Evolutionary conservation across 2,113 vertebrate genomes (phyloP).

Genomic region (Passer montanus): DNA sequence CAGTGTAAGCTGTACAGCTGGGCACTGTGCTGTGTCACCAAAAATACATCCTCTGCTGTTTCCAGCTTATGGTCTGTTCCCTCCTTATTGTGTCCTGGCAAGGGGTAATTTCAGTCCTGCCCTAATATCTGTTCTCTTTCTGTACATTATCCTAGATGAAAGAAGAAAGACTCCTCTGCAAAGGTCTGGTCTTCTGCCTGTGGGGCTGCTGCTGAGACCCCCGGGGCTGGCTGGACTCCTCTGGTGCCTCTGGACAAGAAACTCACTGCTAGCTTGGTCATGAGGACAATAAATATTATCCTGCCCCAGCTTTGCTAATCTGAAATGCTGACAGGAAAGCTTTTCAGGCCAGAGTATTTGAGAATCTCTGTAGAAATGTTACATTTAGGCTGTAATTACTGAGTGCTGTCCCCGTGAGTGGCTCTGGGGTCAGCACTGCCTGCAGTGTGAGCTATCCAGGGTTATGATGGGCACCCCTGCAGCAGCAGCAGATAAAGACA

Average conservation of each 20-base stretch:
- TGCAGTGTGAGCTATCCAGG: fast-evolving
- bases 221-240: background rate
- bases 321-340: background rate
- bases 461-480: background rate
- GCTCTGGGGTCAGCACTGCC: background rate
- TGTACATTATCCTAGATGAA: background rate
- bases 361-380: background rate
- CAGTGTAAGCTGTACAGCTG: background rate
- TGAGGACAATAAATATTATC: background rate
- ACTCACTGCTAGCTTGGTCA: fast-evolving
- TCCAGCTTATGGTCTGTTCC: background rate
- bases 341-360: background rate
- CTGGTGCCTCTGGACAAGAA: background rate
- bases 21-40: background rate
- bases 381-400: fast-evolving
- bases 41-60: background rate
- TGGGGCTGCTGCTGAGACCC: background rate
- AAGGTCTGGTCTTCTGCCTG: background rate
- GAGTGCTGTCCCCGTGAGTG: fast-evolving
- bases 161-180: background rate
- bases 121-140: background rate
- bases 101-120: background rate
- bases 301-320: background rate
- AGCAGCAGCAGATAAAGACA: fast-evolving
- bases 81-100: background rate